phyloP scores from a whole-genome alignment of 2,888 invertebrate species.

The Heteromurus nitidus region DNA sequence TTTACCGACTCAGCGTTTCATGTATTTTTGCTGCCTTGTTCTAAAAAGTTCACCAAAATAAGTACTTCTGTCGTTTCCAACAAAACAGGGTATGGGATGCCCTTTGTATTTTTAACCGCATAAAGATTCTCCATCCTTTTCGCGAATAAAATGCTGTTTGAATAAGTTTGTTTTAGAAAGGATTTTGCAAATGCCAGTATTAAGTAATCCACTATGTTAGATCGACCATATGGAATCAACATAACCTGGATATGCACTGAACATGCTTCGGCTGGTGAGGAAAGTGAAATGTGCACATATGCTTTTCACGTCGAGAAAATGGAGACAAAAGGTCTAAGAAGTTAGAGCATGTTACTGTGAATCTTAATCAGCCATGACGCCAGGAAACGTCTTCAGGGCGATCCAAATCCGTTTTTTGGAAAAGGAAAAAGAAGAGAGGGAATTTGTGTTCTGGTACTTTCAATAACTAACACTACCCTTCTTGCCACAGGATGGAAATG shows the following conservation, averaged over 20 bases:
- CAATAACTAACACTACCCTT: constrained; percentile 1
- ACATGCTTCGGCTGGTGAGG: no score
- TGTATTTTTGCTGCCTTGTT: no score
- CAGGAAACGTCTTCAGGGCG: neutral
- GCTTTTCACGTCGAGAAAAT: neutral
- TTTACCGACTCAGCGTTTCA: no score
- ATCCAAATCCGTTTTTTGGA: constrained; percentile 1
- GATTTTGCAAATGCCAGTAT: neutral
- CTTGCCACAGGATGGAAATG: neutral
- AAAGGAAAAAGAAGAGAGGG: constrained; percentile 1
- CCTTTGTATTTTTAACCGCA: no score
- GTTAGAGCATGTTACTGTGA: neutral
- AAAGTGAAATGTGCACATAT: no score
- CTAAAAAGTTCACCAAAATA: no score
- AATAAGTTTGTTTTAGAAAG: no score
- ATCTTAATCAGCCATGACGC: constrained; percentile 13
- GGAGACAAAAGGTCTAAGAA: neutral
- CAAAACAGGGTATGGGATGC: no score
- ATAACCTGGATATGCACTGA: no score
- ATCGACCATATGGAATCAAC: constrained; percentile 14
- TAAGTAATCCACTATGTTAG: neutral
- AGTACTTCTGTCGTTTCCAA: no score
- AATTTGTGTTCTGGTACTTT: constrained; percentile 3
- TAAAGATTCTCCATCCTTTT: no score
- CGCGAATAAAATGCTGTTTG: no score